These are phyloP conservation scores for Pogonognathellus flavescens DNA, from an alignment of 1,140 invertebrate genomes.

Conservation along the genomic window DNA sequence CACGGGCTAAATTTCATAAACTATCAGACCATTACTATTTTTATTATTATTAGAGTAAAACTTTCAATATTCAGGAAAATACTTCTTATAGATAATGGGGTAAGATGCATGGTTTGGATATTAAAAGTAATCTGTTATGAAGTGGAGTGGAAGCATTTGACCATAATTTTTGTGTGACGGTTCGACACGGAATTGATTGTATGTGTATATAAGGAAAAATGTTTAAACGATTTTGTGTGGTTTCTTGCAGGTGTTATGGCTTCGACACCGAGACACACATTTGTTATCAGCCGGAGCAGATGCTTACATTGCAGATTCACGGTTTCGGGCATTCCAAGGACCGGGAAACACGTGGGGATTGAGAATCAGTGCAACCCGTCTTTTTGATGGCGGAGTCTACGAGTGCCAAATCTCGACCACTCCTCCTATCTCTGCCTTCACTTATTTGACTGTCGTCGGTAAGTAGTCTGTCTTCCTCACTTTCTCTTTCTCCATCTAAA, in stretches of 20 bases:
- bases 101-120: too few species aligned
- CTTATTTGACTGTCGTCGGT: conserved; percentile 69
- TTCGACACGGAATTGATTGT: neutral
- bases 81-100: too few species aligned
- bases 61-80: too few species aligned
- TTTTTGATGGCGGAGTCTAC: conserved; percentile 68
- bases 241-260: conserved; percentile 63
- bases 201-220: neutral
- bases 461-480: conserved; percentile 54
- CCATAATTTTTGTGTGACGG: neutral
- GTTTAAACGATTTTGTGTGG: conserved; percentile 24
- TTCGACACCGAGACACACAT: conserved; percentile 66
- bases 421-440: conserved; percentile 69
- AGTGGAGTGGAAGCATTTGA: too few species aligned
- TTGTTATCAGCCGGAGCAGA: conserved; percentile 64
- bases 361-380: conserved; percentile 70
- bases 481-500: conserved; percentile 15
- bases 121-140: too few species aligned
- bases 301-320: conserved; percentile 63
- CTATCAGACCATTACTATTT: too few species aligned
- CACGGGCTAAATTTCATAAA: too few species aligned
- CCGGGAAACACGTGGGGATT: conserved; percentile 69
- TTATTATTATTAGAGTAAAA: too few species aligned
- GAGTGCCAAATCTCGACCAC: conserved; percentile 69
- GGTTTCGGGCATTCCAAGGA: conserved; percentile 64